Conservation (phyloP, 2,888 invertebrate genomes). For the Chalcis sispes region DNA sequence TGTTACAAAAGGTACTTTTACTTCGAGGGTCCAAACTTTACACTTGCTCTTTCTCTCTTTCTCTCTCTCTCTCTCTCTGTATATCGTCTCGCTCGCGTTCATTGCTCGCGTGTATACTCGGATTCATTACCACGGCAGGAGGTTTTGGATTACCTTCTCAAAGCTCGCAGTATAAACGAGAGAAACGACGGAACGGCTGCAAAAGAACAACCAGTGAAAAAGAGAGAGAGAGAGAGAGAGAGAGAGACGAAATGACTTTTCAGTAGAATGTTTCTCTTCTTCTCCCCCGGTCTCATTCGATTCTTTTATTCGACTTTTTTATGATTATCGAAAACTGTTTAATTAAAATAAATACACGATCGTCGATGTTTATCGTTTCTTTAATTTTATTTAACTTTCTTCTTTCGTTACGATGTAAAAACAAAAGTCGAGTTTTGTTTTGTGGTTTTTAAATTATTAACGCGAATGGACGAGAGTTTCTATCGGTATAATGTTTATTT, state of each 20-base stretch:
- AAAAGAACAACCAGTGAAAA: not conserved
- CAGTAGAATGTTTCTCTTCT: too few relatives aligned
- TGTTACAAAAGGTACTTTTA: slow-evolving; percentile 50
- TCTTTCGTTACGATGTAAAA: too few relatives aligned
- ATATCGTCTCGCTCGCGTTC: slow-evolving; percentile 35
- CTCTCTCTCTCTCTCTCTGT: slow-evolving; percentile 41
- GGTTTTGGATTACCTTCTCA: slow-evolving; percentile 50
- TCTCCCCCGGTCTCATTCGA: too few relatives aligned
- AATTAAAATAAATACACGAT: too few relatives aligned
- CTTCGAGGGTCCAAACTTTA: slow-evolving; percentile 54
- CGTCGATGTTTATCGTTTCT: too few relatives aligned
- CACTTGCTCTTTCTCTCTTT: slow-evolving; percentile 40
- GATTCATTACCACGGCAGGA: slow-evolving; percentile 33
- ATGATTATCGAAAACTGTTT: too few relatives aligned
- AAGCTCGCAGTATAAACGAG: slow-evolving; percentile 7
- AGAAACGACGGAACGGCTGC: slow-evolving; percentile 10
- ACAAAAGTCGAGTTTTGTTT: too few relatives aligned
- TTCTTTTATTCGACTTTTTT: too few relatives aligned
- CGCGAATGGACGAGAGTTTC: too few relatives aligned
- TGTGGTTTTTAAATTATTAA: too few relatives aligned
- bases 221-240: not conserved
- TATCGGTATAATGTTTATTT: too few relatives aligned
- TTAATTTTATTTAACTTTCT: too few relatives aligned
- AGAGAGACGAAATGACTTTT: not conserved
- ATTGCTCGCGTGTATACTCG: slow-evolving; percentile 50